These are phyloP conservation scores for Dendrolimus houi DNA, from an alignment of 2,888 invertebrate genomes.

Conservation along the genomic window DNA sequence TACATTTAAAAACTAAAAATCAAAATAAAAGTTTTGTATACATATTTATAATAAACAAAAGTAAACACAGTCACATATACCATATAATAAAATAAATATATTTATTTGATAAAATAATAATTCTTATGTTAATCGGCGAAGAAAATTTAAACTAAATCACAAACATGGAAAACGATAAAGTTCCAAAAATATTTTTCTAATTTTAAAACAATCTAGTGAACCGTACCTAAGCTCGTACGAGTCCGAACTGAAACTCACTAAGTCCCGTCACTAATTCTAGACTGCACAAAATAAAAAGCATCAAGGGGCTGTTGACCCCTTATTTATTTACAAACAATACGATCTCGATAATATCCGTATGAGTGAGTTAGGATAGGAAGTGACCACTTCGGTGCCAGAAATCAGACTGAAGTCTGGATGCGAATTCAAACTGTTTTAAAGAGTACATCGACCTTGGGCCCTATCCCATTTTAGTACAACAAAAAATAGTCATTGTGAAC, in stretches of 20 bases:
- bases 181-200: neutral
- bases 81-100: neutral
- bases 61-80: conserved; percentile 4
- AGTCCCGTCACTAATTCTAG: conserved; percentile 1
- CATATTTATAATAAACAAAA: conserved; percentile 6
- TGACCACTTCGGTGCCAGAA: conserved; percentile 55
- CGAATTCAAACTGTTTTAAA: conserved; percentile 61
- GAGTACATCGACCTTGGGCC: conserved; percentile 59
- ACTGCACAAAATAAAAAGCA: neutral
- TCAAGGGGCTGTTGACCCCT: conserved; percentile 36
- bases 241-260: neutral
- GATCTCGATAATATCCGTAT: conserved; percentile 16
- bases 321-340: conserved; percentile 55
- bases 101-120: neutral
- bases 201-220: neutral
- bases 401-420: conserved; percentile 68
- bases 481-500: conserved; percentile 44
- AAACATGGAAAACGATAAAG: neutral
- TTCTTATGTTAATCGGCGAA: neutral
- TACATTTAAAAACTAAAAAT: conserved; percentile 5
- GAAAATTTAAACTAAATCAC: neutral
- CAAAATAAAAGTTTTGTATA: neutral
- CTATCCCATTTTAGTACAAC: conserved; percentile 47
- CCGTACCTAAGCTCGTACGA: neutral
- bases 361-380: conserved; percentile 39